phyloP scores from a whole-genome alignment of 37 sponge, comb jelly and placozoan genomes.

The Mnemiopsis leidyi region DNA sequence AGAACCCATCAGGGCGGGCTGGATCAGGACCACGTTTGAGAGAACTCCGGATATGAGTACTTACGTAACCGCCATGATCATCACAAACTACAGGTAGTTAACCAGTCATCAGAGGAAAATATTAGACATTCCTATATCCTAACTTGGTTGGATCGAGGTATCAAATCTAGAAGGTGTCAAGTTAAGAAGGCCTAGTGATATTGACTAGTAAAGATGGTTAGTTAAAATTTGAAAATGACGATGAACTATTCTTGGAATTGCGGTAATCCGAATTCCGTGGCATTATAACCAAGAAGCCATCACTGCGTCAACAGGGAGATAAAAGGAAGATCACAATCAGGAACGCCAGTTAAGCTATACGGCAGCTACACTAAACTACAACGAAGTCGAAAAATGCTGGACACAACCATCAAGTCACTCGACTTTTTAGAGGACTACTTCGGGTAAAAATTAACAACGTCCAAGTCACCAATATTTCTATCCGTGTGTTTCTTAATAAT shows the following conservation, averaged over 20 bases:
- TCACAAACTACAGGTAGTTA: conserved; percentile 65
- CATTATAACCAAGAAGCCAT: too few species aligned
- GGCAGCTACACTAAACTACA: neutral
- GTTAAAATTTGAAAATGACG: too few species aligned
- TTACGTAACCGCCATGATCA: conserved; percentile 39
- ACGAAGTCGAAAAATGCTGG: neutral
- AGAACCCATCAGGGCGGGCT: neutral
- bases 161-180: too few species aligned
- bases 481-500: neutral
- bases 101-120: too few species aligned
- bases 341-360: neutral
- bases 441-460: neutral
- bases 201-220: too few species aligned
- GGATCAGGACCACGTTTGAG: conserved; percentile 7
- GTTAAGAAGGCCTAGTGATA: too few species aligned
- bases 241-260: too few species aligned
- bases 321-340: neutral
- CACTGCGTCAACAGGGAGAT: neutral
- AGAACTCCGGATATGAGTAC: conserved; percentile 43
- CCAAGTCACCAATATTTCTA: neutral
- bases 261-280: too few species aligned
- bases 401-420: neutral
- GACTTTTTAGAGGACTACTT: conserved; percentile 35
- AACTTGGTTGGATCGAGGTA: too few species aligned
- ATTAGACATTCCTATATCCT: too few species aligned